Base-by-base conservation (phyloP, 2,888 invertebrate genomes). In the Sericinus montela region DNA sequence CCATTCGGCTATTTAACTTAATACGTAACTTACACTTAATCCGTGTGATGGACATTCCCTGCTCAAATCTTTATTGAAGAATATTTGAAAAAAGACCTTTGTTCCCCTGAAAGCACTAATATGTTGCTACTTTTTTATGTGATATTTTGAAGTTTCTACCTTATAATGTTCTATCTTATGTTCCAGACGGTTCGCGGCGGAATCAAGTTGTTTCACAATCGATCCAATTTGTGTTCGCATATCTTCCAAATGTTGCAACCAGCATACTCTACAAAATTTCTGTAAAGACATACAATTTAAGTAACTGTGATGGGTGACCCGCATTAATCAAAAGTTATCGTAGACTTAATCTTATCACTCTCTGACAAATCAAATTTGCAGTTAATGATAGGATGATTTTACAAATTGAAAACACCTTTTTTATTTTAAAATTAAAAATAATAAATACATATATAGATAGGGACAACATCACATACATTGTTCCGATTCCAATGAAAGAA, bases 181-280 rank as follows among this genome's bases (percentile, higher is more conserved):
- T 28, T 89, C 76, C 28, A 93, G 80, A 51, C 89, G 79, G 51
- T 65, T 75, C 11, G 84, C 67, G 0, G 90, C 91, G 1, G 89
- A 85, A 46, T 90, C 84, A 8, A 93, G 72, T 63, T 92, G 91
- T 58, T 89, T 89, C 30, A 86, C 59, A 44, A 93, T 87, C n/a
- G 86, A 78, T 14, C 72, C 69, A 14, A 93, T 75, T 67, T 92
- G 91, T 15, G 84, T 81, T 58, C 90, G 82, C 71, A 93, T 80
- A 51, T 92, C 91, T 15, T 86, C 81, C 49, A 92, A 73, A 63
- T 93, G 93, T 32, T 86, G 86, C 4, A 84, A 74, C 91, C 91
- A 92, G 66, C 93, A 93, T 6, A 90, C 73, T 10, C 77, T 74
- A 65, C 93, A 93, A 63, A 91, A 92, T 56, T 85, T 84, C 92